Evolutionary conservation across 92 coral and sea anemone species (phyloP).

Genomic region (Ricordea florida): DNA sequence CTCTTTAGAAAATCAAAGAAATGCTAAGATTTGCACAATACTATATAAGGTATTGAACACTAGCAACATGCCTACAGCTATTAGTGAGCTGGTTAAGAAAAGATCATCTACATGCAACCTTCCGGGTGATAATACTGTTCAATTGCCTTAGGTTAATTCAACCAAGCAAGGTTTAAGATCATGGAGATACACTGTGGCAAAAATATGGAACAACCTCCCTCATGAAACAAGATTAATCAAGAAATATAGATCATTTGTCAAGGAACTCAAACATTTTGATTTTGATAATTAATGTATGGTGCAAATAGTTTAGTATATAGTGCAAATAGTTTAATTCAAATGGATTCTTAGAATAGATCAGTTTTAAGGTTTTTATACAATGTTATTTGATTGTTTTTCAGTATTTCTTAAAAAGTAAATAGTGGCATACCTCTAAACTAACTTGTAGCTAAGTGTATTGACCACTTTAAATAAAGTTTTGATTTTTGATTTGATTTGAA

Average conservation of each 20-base stretch:
- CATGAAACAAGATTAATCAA: not conserved
- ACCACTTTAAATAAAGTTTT: too few relatives aligned
- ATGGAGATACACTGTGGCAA: constrained; percentile 1
- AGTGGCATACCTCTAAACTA: too few relatives aligned
- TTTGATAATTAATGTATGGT: not conserved
- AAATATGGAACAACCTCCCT: not conserved
- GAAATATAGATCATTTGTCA: too few relatives aligned
- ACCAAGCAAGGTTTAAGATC: constrained; percentile 24
- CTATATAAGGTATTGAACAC: constrained; percentile 9
- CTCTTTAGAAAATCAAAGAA: not conserved
- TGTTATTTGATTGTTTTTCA: too few relatives aligned
- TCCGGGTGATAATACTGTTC: not conserved
- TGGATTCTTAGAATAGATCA: too few relatives aligned
- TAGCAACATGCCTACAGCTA: not conserved
- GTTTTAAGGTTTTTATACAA: too few relatives aligned
- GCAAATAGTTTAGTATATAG: not conserved
- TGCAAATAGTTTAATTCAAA: too few relatives aligned
- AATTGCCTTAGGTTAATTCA: constrained; percentile 10
- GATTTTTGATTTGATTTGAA: too few relatives aligned
- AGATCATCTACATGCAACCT: constrained; percentile 19
- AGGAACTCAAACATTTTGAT: too few relatives aligned
- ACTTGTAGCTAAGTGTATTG: too few relatives aligned
- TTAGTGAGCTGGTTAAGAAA: constrained; percentile 22
- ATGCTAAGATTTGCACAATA: constrained; percentile 6
- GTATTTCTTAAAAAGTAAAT: too few relatives aligned